phyloP scores from a whole-genome alignment of 2,888 invertebrate genomes.

The Hartigia nigra region DNA sequence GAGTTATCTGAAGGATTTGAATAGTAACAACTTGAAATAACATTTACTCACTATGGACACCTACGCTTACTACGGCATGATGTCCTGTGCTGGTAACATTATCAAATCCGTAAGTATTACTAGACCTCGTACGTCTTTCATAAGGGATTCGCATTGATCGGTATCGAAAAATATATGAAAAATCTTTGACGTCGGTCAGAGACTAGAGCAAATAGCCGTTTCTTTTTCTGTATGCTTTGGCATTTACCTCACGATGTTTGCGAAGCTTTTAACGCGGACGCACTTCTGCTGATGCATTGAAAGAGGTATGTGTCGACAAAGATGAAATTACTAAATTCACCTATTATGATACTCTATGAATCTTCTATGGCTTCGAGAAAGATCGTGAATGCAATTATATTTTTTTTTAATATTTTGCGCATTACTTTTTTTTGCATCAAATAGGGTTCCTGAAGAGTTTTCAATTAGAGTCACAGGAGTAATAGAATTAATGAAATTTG shows the following conservation, averaged over 20 bases:
- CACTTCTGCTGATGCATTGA: conserved; percentile 16
- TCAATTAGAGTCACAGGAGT: neutral
- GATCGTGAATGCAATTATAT: neutral
- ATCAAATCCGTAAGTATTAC: conserved; percentile 16
- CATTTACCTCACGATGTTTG: conserved; percentile 20
- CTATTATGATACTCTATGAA: neutral
- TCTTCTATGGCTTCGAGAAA: neutral
- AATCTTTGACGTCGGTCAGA: neutral
- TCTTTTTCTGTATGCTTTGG: conserved; percentile 20
- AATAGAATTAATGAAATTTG: neutral
- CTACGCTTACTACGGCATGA: conserved; percentile 19
- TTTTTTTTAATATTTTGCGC: too few species aligned
- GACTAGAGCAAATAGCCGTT: neutral
- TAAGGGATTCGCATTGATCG: neutral
- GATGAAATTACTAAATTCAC: neutral
- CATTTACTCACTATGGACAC: conserved; percentile 14
- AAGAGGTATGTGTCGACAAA: neutral
- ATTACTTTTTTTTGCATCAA: neutral
- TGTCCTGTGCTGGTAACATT: conserved; percentile 19
- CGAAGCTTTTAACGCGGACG: conserved; percentile 33
- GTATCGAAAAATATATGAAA: neutral
- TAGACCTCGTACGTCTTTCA: neutral
- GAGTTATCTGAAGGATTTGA: neutral
- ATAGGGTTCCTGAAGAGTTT: too few species aligned
- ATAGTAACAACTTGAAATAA: neutral